Conservation (phyloP, 2,113 vertebrate genomes). For the Ifrita kowaldi region DNA sequence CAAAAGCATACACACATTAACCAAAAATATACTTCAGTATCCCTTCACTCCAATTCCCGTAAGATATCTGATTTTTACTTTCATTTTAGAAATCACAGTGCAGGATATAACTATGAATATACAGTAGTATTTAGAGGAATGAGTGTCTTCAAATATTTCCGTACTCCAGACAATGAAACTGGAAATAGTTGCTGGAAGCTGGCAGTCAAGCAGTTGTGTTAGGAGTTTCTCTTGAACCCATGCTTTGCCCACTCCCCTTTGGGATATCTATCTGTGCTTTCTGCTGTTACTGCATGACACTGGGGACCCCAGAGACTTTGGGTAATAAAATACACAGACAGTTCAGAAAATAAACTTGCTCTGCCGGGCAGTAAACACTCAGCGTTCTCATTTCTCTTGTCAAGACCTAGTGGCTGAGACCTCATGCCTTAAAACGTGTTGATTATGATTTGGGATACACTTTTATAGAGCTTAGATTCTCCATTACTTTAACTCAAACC, state of each 20-base stretch:
- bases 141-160: neutral
- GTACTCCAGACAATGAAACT: neutral
- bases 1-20: neutral
- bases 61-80: neutral
- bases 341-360: neutral
- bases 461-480: slow-evolving; percentile 14
- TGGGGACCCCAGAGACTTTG: neutral
- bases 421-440: neutral
- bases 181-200: neutral
- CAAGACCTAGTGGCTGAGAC: neutral
- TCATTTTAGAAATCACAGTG: neutral
- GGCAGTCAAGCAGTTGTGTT: neutral
- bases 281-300: neutral
- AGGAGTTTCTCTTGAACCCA: neutral
- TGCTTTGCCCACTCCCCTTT: neutral
- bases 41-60: neutral
- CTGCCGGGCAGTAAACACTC: neutral
- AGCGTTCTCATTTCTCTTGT: neutral
- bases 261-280: neutral
- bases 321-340: neutral
- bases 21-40: neutral
- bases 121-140: neutral
- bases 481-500: slow-evolving; percentile 17
- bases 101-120: neutral
- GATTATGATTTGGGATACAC: neutral